Evolutionary conservation across 2,888 invertebrate species (phyloP).

Genomic region (Netelia virgata): DNA sequence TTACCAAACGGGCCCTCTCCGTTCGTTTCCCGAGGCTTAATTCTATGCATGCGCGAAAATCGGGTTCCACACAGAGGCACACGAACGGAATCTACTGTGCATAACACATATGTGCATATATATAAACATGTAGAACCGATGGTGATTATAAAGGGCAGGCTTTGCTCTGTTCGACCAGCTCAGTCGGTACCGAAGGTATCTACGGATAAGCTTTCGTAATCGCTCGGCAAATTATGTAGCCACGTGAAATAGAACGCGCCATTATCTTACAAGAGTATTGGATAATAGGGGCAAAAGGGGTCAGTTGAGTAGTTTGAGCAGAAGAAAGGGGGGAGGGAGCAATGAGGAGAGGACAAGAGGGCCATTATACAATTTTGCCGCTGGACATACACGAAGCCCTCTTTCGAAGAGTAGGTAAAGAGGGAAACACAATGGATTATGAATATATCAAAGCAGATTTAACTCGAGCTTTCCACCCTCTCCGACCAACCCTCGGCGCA

Average conservation of each 20-base stretch:
- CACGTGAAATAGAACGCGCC: constrained; percentile 74
- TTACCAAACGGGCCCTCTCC: constrained; percentile 36
- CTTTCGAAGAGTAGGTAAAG: neutral
- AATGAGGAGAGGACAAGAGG: neutral
- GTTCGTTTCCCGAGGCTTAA: constrained; percentile 20
- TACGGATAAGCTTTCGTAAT: constrained; percentile 76
- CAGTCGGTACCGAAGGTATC: constrained; percentile 26
- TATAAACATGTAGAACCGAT: constrained; percentile 9
- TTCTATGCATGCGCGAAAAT: neutral
- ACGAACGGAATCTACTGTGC: neutral
- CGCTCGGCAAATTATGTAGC: constrained; percentile 76
- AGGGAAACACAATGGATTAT: constrained; percentile 68
- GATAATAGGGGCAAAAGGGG: constrained; percentile 72
- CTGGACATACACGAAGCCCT: constrained; percentile 19
- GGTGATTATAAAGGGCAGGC: constrained; percentile 3
- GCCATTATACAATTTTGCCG: constrained; percentile 57
- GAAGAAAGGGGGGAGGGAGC: neutral
- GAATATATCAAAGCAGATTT: constrained; percentile 62
- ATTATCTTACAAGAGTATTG: constrained; percentile 74
- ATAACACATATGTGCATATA: neutral
- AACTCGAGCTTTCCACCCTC: constrained; percentile 40
- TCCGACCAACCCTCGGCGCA: neutral
- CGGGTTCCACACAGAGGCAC: neutral
- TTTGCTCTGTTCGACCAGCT: constrained; percentile 12
- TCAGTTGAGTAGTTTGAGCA: no score